A percentile compares a stretch with the other conserved stretches of the same genome.
Conservation (phyloP, 2,797 vertebrate species). For the Myotis pilosus region DNA sequence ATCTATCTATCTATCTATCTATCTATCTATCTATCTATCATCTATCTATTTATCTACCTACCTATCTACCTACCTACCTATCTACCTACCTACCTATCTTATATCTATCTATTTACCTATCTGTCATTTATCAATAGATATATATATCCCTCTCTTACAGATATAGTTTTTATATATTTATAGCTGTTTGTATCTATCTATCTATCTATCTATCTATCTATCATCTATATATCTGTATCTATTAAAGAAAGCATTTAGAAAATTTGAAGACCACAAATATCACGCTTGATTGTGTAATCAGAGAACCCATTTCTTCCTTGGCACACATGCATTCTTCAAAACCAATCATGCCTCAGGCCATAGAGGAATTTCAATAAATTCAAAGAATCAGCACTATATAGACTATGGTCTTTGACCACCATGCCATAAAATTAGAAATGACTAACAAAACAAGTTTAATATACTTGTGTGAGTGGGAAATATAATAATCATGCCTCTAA, state of each 20-base stretch:
- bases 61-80: too few relatives aligned
- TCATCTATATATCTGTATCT: background rate
- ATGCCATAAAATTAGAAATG: conserved; percentile 52
- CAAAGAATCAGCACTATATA: background rate
- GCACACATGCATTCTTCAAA: background rate
- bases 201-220: background rate
- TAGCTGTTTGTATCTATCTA: too few relatives aligned
- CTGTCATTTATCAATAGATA: background rate
- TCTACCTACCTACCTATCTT: too few relatives aligned
- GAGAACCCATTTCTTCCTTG: conserved; percentile 5
- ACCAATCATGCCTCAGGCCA: background rate
- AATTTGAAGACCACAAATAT: background rate
- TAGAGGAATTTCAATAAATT: conserved; percentile 53
- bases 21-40: background rate
- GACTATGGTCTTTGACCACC: background rate
- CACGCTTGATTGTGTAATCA: background rate
- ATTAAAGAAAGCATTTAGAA: background rate
- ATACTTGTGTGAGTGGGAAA: background rate
- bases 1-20: too few relatives aligned
- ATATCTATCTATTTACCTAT: too few relatives aligned
- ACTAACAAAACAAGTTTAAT: conserved; percentile 35
- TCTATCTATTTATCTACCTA: too few relatives aligned
- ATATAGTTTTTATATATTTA: too few relatives aligned
- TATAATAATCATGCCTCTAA: background rate
- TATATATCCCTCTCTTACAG: too few relatives aligned